phyloP scores from a whole-genome alignment of 2,888 invertebrate species.

The Encarsia formosa region DNA sequence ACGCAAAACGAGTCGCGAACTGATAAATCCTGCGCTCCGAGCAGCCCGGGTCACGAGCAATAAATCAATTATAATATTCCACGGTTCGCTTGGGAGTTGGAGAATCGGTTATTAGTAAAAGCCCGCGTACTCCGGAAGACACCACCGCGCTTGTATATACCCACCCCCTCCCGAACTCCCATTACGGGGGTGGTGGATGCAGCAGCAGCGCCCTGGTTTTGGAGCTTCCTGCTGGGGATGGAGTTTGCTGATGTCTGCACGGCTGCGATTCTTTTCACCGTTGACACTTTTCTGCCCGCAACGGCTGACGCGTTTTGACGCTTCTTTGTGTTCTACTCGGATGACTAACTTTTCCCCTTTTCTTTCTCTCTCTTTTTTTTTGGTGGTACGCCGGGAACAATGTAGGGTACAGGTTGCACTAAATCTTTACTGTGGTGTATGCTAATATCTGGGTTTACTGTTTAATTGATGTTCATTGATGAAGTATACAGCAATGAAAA shows the following conservation, averaged over 20 bases:
- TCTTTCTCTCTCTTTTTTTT: no score
- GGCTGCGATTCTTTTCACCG: neutral
- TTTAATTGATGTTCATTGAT: no score
- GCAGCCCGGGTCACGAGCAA: slow-evolving; percentile 33
- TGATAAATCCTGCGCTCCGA: slow-evolving; percentile 46
- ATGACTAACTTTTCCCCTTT: no score
- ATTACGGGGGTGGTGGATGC: neutral
- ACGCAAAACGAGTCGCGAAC: slow-evolving; percentile 36
- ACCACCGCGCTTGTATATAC: slow-evolving; percentile 49
- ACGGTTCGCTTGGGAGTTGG: slow-evolving; percentile 50
- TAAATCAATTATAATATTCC: slow-evolving; percentile 53
- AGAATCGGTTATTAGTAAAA: slow-evolving; percentile 52
- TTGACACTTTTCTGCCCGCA: slow-evolving; percentile 14
- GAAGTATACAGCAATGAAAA: no score
- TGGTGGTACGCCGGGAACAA: no score
- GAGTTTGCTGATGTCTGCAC: slow-evolving; percentile 10
- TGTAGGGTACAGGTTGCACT: no score
- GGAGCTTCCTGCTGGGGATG: neutral
- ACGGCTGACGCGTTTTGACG: no score
- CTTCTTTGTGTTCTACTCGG: no score
- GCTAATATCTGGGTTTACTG: no score
- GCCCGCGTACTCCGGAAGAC: slow-evolving; percentile 49
- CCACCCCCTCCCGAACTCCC: slow-evolving; percentile 21
- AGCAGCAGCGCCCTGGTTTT: neutral
- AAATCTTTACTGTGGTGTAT: no score